These are phyloP conservation scores for Vandiemenella viatica DNA, from an alignment of 2,888 invertebrate genomes.

Conservation along the genomic window DNA sequence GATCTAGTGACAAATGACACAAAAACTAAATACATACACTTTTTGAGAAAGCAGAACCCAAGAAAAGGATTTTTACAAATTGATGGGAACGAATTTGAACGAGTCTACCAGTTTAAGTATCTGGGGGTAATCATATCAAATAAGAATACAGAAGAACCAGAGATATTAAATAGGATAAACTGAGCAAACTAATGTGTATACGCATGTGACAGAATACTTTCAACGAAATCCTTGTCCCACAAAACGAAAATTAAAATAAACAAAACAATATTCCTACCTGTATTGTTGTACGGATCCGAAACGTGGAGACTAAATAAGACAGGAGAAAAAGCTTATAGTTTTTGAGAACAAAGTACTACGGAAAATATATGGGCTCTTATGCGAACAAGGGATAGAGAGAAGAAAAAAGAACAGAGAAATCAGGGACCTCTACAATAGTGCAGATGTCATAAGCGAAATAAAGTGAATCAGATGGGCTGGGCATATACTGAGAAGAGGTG, in stretches of 20 bases:
- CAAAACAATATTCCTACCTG: background rate
- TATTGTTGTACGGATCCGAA: background rate
- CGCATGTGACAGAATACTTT: no score
- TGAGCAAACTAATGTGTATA: background rate
- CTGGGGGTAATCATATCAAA: background rate
- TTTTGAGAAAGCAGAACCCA: background rate
- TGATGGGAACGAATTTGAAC: background rate
- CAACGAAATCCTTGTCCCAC: background rate
- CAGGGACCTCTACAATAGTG: background rate
- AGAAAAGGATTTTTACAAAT: background rate
- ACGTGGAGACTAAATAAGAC: background rate
- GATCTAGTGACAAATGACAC: no score
- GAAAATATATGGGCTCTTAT: background rate
- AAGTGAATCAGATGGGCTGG: background rate
- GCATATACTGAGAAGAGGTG: background rate
- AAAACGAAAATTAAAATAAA: background rate
- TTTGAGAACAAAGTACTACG: background rate
- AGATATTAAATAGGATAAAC: background rate
- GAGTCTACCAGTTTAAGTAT: background rate
- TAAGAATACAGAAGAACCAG: background rate
- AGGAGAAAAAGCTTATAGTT: background rate
- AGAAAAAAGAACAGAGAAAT: background rate
- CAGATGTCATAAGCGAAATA: background rate
- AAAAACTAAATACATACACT: background rate
- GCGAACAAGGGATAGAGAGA: no score